Evolutionary conservation across 2,888 invertebrate genomes (phyloP).

Genomic region (Gymnocheta viridis): DNA sequence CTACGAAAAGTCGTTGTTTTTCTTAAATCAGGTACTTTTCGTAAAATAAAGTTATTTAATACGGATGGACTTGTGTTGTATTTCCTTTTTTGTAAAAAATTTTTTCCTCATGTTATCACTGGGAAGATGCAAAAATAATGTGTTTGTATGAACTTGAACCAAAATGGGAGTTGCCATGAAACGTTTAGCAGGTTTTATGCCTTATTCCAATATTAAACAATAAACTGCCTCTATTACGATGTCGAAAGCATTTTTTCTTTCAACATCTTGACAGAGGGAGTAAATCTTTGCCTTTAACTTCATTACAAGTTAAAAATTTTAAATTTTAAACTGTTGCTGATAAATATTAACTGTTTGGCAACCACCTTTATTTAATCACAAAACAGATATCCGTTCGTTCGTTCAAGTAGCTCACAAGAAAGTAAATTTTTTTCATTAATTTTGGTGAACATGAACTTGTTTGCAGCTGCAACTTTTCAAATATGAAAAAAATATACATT

Average conservation of each 20-base stretch:
- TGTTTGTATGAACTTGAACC: neutral
- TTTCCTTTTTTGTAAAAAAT: constrained; percentile 8
- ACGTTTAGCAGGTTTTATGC: neutral
- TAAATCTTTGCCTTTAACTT: no score
- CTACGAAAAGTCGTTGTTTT: neutral
- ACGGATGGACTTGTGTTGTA: neutral
- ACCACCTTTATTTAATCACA: neutral
- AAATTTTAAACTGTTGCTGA: no score
- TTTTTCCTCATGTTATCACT: constrained; percentile 17
- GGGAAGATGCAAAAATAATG: neutral
- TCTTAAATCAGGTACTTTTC: neutral
- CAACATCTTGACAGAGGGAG: no score
- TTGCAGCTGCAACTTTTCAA: constrained; percentile 66
- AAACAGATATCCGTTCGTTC: constrained; percentile 25
- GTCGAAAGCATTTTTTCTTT: no score
- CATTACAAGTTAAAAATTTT: no score
- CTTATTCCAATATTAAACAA: neutral
- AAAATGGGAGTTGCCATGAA: constrained; percentile 9
- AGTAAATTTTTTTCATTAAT: constrained; percentile 22
- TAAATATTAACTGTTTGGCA: no score
- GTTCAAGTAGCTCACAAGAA: constrained; percentile 34
- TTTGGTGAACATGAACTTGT: constrained; percentile 59
- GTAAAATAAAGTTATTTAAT: neutral
- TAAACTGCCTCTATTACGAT: no score
- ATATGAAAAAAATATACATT: constrained; percentile 4